Evolutionary conservation across 1,140 invertebrate species (phyloP), one percentile per base, ranked within the genome.

Genomic region (Drosophila sechellia): DNA sequence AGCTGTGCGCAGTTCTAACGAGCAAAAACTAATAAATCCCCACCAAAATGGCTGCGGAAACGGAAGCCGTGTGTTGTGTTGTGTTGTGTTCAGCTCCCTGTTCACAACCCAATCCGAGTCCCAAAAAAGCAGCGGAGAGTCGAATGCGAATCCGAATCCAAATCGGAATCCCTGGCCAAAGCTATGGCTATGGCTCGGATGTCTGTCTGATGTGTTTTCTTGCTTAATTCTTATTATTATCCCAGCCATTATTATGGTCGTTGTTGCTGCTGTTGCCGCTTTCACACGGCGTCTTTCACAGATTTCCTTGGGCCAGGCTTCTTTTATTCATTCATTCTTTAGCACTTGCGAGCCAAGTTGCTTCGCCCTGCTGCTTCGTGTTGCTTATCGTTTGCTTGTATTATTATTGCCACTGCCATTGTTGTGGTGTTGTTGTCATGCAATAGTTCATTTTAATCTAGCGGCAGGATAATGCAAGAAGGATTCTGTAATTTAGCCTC

Each of bases 21-120:
- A 90, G 86, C 86, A 90, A 90, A 90, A 90, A 90, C 86, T 90
- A 90, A 90, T 90, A 90, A 90, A 90, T 90, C 81, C 86, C 86
- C 72, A 86, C 83, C 75, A 89, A 89, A 89, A 90, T 85, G 80
- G 80, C 85, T 77, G 80, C 80, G 85, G 85, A 90, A 89, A 81
- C 85, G 85, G 85, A 89, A 89, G 77, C 76, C 77, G 79, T 90
- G 81, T 90, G 79, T 90, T 89, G 64, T 81, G 79, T 90, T 89
- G 64, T 81, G 64, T 58, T 43, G 42, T 45, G 43, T 3, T 25
- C 43, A 46, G 43, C 43, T 79, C 71, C 37, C 70, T 59, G 64
- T 59, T 68, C 64, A 46, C 56, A 74, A 54, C 53, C 69, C 56
- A 57, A 70, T 52, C 52, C 45, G 22, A 60, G 11, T 5, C 4